Evolutionary conservation across 2,797 vertebrate species (phyloP), one percentile per base, ranked within the genome.

Genomic region (Delichon dasypus): DNA sequence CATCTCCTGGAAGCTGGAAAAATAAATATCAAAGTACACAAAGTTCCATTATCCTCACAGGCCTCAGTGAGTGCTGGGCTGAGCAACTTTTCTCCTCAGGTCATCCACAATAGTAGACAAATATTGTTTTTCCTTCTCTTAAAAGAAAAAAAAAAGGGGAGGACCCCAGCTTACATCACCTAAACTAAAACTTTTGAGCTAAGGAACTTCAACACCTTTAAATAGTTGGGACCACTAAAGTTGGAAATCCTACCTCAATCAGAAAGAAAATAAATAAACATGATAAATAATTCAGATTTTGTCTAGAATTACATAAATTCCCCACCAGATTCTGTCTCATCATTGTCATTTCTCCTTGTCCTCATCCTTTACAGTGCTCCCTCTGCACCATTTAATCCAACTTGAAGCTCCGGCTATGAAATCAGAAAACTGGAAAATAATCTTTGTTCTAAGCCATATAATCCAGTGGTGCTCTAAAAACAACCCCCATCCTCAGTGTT

Each of bases 1-100:
- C 68, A 85, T 92, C 93, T 87, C 87, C 82, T 62, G 42, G 84
- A 65, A 92, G 72, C 61, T 91, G 92, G 65, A 58, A 80, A 92
- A 84, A 89, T 89, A 95, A 95, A 88, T 53, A 88, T 66, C 54
- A 22, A 25, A 78, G 91, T 55, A 70, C 92, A 92, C 91, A 94
- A 67, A 47, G 76, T 48, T 81, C 34, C 64, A 53, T 92, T 95
- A 60, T 86, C 82, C 73, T 68, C 53, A 51, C 61, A 88, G 72
- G 44, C 36, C 45, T 81, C 80, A 60, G 3, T 10, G 42, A 66
- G 23, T 42, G 74, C 68, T 87, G 80, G 74, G 38, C 85, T 65
- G 21, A 13, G 44, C 34, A 30, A 1, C 45, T 67, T 16, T 34
- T 74, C 72, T 71, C 72, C 50, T 85, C 7, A 34, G 74, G n/a